These are phyloP conservation scores for Phrynosoma blainvillii DNA, from an alignment of 2,113 vertebrate species.

Conservation along the genomic window DNA sequence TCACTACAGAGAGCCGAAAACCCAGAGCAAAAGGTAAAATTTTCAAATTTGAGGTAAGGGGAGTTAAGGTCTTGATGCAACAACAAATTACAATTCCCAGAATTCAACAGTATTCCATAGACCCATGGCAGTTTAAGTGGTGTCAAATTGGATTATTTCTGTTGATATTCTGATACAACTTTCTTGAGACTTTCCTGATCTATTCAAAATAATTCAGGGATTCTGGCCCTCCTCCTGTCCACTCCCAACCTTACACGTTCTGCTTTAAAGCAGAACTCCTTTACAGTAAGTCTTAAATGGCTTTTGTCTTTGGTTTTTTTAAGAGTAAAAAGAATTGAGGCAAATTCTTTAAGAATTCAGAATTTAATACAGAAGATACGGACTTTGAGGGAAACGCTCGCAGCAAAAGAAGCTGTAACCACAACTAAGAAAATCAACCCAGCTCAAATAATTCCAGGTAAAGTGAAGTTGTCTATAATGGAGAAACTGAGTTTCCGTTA, in stretches of 20 bases:
- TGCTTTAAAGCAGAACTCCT: not conserved
- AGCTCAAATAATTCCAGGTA: constrained; percentile 74
- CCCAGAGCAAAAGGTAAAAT: too few species aligned
- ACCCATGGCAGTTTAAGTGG: too few species aligned
- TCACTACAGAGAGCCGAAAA: too few species aligned
- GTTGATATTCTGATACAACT: too few species aligned
- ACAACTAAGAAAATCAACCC: constrained; percentile 38
- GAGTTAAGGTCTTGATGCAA: too few species aligned
- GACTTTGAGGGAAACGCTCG: constrained; percentile 34
- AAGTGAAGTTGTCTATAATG: not conserved
- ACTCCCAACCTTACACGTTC: not conserved
- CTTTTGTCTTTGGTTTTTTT: constrained; percentile 41
- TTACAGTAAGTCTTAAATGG: not conserved
- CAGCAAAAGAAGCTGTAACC: not conserved
- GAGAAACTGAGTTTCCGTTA: not conserved
- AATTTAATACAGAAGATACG: constrained; percentile 62
- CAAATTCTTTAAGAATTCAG: constrained; percentile 73
- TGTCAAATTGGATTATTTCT: too few species aligned
- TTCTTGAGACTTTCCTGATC: not conserved
- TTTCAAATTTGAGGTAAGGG: too few species aligned
- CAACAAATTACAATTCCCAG: too few species aligned
- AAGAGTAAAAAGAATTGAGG: constrained; percentile 75
- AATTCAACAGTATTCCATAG: too few species aligned
- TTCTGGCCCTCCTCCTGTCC: not conserved
- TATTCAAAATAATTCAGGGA: not conserved